These are phyloP conservation scores for Dioctria rufipes DNA, from an alignment of 2,888 invertebrate species.

Conservation along the genomic window DNA sequence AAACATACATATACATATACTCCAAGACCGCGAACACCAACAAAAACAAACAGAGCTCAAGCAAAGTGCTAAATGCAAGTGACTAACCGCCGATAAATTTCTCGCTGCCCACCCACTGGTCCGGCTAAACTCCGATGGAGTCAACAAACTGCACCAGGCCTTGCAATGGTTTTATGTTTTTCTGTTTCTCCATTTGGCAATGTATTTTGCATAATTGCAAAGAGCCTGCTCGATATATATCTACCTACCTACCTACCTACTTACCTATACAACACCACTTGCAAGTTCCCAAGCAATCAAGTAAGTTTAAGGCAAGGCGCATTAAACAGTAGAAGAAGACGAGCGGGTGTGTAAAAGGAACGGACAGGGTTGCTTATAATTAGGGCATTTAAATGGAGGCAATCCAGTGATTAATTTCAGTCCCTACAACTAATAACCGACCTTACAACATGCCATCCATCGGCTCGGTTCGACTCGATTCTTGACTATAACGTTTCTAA, in stretches of 20 bases:
- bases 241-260: no score
- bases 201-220: constrained; percentile 49
- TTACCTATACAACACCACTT: no score
- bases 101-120: constrained; percentile 54
- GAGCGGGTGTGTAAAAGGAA: background rate
- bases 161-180: constrained; percentile 37
- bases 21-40: constrained; percentile 32
- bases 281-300: no score
- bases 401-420: constrained; percentile 45
- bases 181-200: constrained; percentile 39
- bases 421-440: constrained; percentile 42
- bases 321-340: background rate
- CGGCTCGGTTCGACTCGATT: background rate
- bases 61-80: constrained; percentile 54
- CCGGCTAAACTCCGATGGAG: constrained; percentile 37
- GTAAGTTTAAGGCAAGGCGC: no score
- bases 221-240: constrained; percentile 7
- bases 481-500: constrained; percentile 19
- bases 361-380: constrained; percentile 47
- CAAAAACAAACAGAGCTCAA: constrained; percentile 37
- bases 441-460: constrained; percentile 32
- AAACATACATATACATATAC: background rate
- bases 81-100: constrained; percentile 56
- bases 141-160: constrained; percentile 55
- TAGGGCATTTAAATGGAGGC: constrained; percentile 47